A percentile compares a stretch with the other conserved stretches of the same genome.
These are phyloP conservation scores for Oxyura jamaicensis DNA, from an alignment of 2,113 vertebrate species.

Conservation along the genomic window DNA sequence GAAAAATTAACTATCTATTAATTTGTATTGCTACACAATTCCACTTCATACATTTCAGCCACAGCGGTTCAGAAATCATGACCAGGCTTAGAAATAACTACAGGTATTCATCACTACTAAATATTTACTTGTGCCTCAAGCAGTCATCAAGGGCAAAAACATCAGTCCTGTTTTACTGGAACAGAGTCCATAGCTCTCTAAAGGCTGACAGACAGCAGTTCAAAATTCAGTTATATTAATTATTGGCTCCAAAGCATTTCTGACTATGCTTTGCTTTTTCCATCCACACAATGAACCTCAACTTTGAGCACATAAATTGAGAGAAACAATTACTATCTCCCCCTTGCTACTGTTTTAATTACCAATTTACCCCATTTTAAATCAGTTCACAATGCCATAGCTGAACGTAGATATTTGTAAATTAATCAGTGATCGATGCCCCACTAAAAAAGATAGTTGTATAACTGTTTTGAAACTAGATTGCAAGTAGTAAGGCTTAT, in stretches of 20 bases:
- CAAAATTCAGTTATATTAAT: neutral
- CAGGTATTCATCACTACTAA: neutral
- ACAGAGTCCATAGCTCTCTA: neutral
- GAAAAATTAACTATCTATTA: neutral
- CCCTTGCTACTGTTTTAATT: neutral
- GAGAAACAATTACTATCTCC: neutral
- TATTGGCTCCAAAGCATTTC: neutral
- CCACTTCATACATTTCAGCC: no score
- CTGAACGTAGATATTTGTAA: neutral
- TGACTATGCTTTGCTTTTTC: neutral
- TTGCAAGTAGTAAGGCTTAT: neutral
- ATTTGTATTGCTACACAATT: no score
- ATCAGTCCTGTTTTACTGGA: neutral
- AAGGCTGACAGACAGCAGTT: neutral
- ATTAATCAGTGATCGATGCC: rapidly evolving
- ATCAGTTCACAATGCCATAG: neutral
- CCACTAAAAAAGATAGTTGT: rapidly evolving
- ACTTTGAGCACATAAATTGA: neutral
- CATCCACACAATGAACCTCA: neutral
- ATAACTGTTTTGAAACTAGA: neutral
- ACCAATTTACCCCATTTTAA: neutral
- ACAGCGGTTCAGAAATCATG: neutral
- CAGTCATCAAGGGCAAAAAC: neutral
- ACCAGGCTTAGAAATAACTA: neutral
- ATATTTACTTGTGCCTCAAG: neutral